phyloP scores from a whole-genome alignment of 1,140 invertebrate genomes.

The Listronotus oregonensis region DNA sequence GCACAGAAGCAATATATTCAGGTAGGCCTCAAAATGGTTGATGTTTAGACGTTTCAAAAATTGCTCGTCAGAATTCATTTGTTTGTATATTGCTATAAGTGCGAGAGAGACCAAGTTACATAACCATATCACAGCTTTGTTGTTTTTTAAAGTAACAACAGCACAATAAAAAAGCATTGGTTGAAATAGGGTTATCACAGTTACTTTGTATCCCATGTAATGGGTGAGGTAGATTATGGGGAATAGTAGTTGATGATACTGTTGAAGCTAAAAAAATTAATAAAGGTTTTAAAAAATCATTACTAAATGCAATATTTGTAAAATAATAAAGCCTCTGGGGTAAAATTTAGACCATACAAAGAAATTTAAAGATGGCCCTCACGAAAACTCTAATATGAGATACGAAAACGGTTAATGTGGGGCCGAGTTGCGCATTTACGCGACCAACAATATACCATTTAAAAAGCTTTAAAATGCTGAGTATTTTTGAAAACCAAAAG shows the following conservation, averaged over 20 bases:
- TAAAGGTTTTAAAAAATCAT: too few species aligned
- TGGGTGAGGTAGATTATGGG: conserved; percentile 34
- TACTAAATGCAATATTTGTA: too few species aligned
- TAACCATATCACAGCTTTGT: conserved; percentile 40
- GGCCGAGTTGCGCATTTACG: too few species aligned
- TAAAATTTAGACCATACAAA: too few species aligned
- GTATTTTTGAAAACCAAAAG: too few species aligned
- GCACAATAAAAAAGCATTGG: conserved; percentile 44
- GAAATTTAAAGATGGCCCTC: too few species aligned
- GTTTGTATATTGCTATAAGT: conserved; percentile 42
- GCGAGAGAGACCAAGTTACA: conserved; percentile 33
- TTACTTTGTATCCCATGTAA: conserved; percentile 28
- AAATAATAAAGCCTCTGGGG: too few species aligned
- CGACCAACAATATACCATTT: too few species aligned
- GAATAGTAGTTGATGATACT: conserved; percentile 40
- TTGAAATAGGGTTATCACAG: conserved; percentile 42
- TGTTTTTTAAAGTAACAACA: conserved; percentile 19
- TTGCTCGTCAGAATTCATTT: conserved; percentile 20
- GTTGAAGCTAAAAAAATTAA: conserved; percentile 36
- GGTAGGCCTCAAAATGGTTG: conserved; percentile 38
- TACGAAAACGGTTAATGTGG: too few species aligned
- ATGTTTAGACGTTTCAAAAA: conserved; percentile 29
- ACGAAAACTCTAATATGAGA: too few species aligned
- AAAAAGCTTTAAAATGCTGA: too few species aligned
- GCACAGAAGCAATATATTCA: conserved; percentile 44